phyloP scores from a whole-genome alignment of 2,113 vertebrate genomes.

The Stegastes partitus region DNA sequence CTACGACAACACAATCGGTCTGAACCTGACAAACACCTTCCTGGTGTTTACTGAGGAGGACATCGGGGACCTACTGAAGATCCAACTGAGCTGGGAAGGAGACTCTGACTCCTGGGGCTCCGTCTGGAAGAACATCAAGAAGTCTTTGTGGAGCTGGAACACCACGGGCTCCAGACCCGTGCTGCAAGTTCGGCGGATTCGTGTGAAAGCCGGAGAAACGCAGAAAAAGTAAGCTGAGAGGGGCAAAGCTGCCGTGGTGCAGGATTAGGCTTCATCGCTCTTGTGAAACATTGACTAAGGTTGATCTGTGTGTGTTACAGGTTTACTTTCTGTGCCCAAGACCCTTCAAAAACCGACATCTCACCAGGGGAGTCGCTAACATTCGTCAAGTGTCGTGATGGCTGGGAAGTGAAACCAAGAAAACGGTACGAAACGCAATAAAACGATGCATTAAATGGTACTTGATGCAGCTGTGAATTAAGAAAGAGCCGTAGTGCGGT shows the following conservation, averaged over 20 bases:
- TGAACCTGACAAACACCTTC: slow-evolving; percentile 95
- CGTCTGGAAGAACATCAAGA: slow-evolving; percentile 86
- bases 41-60: slow-evolving; percentile 94
- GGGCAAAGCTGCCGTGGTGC: rapidly evolving
- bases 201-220: slow-evolving; percentile 94
- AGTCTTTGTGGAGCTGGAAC: slow-evolving; percentile 80
- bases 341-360: slow-evolving; percentile 83
- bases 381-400: slow-evolving; percentile 91
- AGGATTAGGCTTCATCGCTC: not conserved
- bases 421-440: slow-evolving; percentile 76
- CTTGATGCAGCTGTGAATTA: not conserved
- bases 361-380: slow-evolving; percentile 89
- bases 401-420: slow-evolving; percentile 88
- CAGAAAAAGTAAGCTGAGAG: slow-evolving; percentile 89
- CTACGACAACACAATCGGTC: slow-evolving; percentile 66
- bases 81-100: slow-evolving; percentile 92
- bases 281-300: not conserved
- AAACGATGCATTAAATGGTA: not conserved
- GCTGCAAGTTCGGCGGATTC: slow-evolving; percentile 89
- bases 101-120: slow-evolving; percentile 84
- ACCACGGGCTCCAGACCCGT: slow-evolving; percentile 61
- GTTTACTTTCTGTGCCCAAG: slow-evolving; percentile 91
- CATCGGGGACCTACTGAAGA: slow-evolving; percentile 93
- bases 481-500: not conserved
- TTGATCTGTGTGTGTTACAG: slow-evolving; percentile 72